phyloP scores from a whole-genome alignment of 2,797 vertebrate genomes.

The Micromesistius poutassou region DNA sequence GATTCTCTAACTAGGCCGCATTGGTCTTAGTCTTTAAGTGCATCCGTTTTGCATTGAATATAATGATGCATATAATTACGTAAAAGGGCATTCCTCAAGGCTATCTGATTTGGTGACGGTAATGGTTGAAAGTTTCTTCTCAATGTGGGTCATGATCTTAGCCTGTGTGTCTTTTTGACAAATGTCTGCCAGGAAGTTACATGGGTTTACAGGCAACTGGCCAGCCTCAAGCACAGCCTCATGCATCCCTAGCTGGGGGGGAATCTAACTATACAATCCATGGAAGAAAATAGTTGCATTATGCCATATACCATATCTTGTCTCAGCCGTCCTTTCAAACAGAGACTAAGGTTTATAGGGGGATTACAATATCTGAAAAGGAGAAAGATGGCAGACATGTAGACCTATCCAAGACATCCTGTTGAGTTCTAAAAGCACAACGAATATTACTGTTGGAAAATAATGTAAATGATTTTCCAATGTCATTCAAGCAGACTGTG shows the following conservation, averaged over 20 bases:
- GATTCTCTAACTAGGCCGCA: conserved; percentile 3
- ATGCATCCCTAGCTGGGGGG: background rate
- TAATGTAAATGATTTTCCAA: too few relatives aligned
- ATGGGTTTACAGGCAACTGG: too few relatives aligned
- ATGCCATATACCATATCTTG: too few relatives aligned
- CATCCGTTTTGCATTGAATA: background rate
- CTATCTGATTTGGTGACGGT: background rate
- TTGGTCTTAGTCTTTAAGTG: conserved; percentile 1
- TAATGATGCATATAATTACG: background rate
- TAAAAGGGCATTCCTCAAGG: background rate
- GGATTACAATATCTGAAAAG: background rate
- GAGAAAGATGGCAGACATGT: background rate
- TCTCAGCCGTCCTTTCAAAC: too few relatives aligned
- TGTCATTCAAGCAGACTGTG: too few relatives aligned
- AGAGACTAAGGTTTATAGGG: too few relatives aligned
- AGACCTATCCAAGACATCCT: too few relatives aligned
- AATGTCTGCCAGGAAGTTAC: too few relatives aligned
- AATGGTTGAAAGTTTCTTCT: background rate
- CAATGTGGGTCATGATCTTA: background rate
- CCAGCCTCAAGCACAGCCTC: background rate
- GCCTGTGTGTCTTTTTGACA: background rate
- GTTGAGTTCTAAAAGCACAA: background rate
- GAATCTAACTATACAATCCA: background rate
- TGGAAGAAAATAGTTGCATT: background rate
- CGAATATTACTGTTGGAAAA: background rate